These are phyloP conservation scores for Cataglyphis hispanica DNA, from an alignment of 1,140 invertebrate species.

Conservation along the genomic window DNA sequence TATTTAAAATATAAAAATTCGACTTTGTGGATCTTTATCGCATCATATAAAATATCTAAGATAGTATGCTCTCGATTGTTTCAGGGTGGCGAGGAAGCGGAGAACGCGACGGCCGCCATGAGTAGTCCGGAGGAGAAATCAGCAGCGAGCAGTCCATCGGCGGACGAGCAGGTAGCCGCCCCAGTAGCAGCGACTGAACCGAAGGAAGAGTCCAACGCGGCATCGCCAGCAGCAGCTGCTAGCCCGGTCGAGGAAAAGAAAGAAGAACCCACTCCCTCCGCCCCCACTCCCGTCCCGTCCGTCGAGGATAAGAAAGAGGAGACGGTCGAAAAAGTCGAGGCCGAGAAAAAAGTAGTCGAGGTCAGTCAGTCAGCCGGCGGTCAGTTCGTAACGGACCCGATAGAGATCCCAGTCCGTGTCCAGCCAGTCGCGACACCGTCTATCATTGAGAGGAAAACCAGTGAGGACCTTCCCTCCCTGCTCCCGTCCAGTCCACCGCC, in stretches of 20 bases:
- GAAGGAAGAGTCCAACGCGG: constrained; percentile 71
- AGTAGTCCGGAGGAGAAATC: constrained; percentile 82
- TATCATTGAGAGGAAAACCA: constrained; percentile 86
- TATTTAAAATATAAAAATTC: background rate
- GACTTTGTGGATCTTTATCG: background rate
- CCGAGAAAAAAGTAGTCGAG: constrained; percentile 83
- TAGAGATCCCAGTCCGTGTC: constrained; percentile 71
- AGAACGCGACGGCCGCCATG: constrained; percentile 65
- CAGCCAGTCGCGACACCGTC: constrained; percentile 81
- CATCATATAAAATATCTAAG: constrained; percentile 5
- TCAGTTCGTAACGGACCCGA: constrained; percentile 69
- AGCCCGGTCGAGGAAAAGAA: constrained; percentile 74
- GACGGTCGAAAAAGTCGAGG: constrained; percentile 76
- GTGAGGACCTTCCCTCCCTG: constrained; percentile 84
- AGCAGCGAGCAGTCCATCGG: constrained; percentile 80
- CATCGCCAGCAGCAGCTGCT: constrained; percentile 53
- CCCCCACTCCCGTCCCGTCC: constrained; percentile 74
- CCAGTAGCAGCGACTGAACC: constrained; percentile 57
- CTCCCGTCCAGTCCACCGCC: constrained; percentile 85
- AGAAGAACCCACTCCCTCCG: constrained; percentile 76
- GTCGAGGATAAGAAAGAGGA: constrained; percentile 77
- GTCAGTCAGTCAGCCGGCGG: constrained; percentile 82
- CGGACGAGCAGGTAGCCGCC: constrained; percentile 76
- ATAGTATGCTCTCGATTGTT: constrained; percentile 22
- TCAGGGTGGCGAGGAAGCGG: constrained; percentile 84